Base-by-base conservation (phyloP, 2,888 invertebrate species). In the Zygogramma bicolorata region DNA sequence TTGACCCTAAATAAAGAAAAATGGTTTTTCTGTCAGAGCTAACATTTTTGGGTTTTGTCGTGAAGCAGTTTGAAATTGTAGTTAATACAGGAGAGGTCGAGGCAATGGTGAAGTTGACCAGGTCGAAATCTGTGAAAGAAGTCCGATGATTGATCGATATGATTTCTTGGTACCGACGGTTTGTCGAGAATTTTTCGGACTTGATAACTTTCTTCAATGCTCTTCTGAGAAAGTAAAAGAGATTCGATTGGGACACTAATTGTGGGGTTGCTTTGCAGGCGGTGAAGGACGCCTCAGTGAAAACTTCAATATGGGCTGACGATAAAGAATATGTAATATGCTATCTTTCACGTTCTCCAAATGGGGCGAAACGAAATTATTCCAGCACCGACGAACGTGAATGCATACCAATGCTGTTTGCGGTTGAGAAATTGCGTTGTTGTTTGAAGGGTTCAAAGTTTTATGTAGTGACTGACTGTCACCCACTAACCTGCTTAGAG, bases 391-490 rank as follows among this genome's bases (percentile, higher is more conserved):
- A 75, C 29, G n/a, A n/a, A n/a, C 62, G 63, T 20, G 71, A 75
- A 40, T 66, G 65, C 29, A 38, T 71, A 20, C 73, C 71, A 15
- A 62, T 74, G 29, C 31, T 74, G 6, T 75, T 68, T 60, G 72
- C 68, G 13, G 61, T 71, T 20, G 67, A 68, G 10, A 63, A 63
- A 18, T 8, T 63, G 27, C n/a, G 49, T 25, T 49, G 71, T 7
- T 74, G 70, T 49, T n/a, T 74, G 3, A 74, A 74, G 66, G 74
- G 76, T 3, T 65, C 69, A 20, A 40, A 61, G 3, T 74, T 75
- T 31, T 62, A 70, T 31, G 81, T 68, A 5, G 31, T 73, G 13
- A 68, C 73, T 0, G 66, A 75, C 29, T 70, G 68, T 69, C 15
- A 65, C 15, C 25, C 15, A 3, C 49, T 22, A 63, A 13, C 27